Conservation (phyloP, 1,140 invertebrate species). For the Elysia chlorotica region DNA sequence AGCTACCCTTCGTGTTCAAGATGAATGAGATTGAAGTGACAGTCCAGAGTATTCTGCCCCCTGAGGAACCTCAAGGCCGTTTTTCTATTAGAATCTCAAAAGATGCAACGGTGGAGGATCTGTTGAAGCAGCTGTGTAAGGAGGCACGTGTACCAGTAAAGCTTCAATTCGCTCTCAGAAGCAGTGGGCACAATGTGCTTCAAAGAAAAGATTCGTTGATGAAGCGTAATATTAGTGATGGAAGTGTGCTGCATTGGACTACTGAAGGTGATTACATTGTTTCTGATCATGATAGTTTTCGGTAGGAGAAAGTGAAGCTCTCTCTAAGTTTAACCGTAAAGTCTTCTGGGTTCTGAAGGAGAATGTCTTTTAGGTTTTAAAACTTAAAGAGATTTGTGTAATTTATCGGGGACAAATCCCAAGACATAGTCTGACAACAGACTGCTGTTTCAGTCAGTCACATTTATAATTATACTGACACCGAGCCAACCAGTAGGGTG, state of each 20-base stretch:
- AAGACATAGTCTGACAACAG: too few relatives aligned
- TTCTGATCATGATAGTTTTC: too few relatives aligned
- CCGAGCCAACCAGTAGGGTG: too few relatives aligned
- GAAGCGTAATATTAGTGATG: slow-evolving; percentile 34
- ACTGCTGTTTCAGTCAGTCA: too few relatives aligned
- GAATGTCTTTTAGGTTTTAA: too few relatives aligned
- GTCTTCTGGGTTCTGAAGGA: too few relatives aligned
- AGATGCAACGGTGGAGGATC: slow-evolving; percentile 31
- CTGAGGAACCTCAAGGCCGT: slow-evolving; percentile 36
- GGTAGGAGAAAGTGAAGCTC: too few relatives aligned
- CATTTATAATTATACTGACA: too few relatives aligned
- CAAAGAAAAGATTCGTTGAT: slow-evolving; percentile 31
- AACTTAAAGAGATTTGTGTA: too few relatives aligned
- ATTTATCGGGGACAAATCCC: too few relatives aligned
- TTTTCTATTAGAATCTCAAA: slow-evolving; percentile 27
- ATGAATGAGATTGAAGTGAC: slow-evolving; percentile 13
- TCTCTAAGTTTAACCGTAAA: too few relatives aligned
- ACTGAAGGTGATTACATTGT: slow-evolving; percentile 32
- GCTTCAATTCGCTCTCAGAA: slow-evolving; percentile 34
- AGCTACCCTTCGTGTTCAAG: too few relatives aligned
- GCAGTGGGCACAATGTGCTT: slow-evolving; percentile 30
- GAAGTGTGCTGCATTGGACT: slow-evolving; percentile 39
- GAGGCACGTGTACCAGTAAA: slow-evolving; percentile 38
- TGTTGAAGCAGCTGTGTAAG: slow-evolving; percentile 44
- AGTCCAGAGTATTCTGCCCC: slow-evolving; percentile 35